Evolutionary conservation across 2,113 vertebrate genomes (phyloP).

Genomic region (Panthera uncia): DNA sequence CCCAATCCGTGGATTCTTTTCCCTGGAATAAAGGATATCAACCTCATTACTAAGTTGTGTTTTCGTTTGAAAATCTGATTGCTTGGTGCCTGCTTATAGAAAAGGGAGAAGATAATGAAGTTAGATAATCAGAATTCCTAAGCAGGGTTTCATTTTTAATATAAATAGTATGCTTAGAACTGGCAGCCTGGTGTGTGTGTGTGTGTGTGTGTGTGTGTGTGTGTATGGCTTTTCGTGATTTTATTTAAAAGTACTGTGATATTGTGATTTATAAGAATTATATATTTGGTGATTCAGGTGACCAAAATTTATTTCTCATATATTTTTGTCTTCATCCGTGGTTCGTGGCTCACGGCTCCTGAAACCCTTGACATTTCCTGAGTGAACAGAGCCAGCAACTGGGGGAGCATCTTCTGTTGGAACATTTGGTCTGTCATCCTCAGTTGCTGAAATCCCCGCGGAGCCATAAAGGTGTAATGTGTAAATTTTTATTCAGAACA

Average conservation of each 20-base stretch:
- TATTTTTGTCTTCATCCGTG: background rate
- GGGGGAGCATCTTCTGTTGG: background rate
- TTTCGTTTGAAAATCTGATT: background rate
- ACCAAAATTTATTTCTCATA: background rate
- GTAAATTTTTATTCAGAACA: background rate
- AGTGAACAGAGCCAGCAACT: background rate
- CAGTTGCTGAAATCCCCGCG: background rate
- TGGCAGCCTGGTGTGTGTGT: background rate
- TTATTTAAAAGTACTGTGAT: background rate
- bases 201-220: background rate
- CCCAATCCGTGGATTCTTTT: background rate
- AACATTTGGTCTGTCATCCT: background rate
- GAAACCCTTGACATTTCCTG: background rate
- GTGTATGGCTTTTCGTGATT: background rate
- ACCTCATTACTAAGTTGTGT: background rate
- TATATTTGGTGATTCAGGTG: background rate
- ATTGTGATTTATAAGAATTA: background rate
- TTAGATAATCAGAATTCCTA: background rate
- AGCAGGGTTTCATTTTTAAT: background rate
- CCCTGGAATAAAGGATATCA: background rate
- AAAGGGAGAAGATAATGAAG: background rate
- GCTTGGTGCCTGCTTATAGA: background rate
- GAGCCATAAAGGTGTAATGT: background rate
- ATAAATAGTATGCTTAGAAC: background rate
- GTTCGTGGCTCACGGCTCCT: background rate